Evolutionary conservation across 2,113 vertebrate species (phyloP).

Genomic region (Petromus typicus): DNA sequence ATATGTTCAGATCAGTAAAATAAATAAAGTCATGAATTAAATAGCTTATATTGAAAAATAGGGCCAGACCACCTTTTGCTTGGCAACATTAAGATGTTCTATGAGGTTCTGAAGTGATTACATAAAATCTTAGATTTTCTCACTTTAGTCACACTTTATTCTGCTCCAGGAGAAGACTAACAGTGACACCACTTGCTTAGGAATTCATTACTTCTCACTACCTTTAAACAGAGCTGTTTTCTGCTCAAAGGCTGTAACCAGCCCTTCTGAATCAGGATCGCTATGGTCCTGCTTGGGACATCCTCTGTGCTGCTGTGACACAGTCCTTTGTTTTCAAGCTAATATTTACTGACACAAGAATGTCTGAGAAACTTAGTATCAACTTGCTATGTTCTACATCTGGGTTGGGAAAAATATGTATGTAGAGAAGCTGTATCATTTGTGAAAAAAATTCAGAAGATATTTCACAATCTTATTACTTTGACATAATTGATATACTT

Average conservation of each 20-base stretch:
- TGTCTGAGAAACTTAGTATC: neutral
- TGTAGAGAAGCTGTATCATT: neutral
- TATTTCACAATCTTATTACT: neutral
- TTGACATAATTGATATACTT: neutral
- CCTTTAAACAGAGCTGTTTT: neutral
- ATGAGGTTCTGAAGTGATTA: conserved; percentile 7
- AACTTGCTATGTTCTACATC: conserved; percentile 11
- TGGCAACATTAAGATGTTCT: neutral
- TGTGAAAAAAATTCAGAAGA: conserved; percentile 19
- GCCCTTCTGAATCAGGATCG: neutral
- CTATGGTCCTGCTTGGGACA: neutral
- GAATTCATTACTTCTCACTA: neutral
- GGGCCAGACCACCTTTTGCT: neutral
- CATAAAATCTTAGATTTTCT: neutral
- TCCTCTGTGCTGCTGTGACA: neutral
- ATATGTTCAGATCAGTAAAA: conserved; percentile 30
- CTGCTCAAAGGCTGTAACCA: neutral
- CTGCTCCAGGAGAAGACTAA: neutral
- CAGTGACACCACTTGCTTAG: neutral
- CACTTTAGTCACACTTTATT: neutral
- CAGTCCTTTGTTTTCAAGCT: neutral
- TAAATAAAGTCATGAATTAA: conserved; percentile 19
- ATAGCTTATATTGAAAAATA: neutral
- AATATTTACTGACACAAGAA: neutral
- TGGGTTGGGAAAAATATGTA: neutral